Conservation (phyloP, 2,113 vertebrate genomes). For the Haemorhous mexicanus region DNA sequence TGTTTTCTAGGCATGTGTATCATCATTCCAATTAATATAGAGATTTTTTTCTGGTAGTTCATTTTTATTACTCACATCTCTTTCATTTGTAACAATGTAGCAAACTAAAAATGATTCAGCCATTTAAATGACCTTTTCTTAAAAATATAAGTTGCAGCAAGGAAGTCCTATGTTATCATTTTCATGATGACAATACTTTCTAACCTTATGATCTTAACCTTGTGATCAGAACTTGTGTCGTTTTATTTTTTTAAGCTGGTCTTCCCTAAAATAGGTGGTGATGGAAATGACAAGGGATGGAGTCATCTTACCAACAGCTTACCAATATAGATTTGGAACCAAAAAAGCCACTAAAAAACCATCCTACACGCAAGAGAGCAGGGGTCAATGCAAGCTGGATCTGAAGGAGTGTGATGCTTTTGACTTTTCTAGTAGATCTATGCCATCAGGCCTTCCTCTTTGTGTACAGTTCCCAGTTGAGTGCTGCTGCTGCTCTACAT, state of each 20-base stretch:
- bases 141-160: not conserved
- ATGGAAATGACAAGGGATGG: not conserved
- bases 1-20: not conserved
- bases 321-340: not conserved
- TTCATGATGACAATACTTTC: not conserved
- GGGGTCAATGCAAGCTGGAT: not conserved
- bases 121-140: not conserved
- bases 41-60: not conserved
- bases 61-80: not conserved
- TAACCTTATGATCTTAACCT: not conserved
- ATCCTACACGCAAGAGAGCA: not conserved
- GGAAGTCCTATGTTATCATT: not conserved
- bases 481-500: not conserved
- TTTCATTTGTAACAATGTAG: not conserved
- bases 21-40: not conserved
- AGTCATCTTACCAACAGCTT: not conserved
- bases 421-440: not conserved
- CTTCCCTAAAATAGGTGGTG: not conserved
- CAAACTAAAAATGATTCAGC: not conserved
- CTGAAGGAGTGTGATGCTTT: not conserved
- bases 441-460: not conserved
- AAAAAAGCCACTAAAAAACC: rapidly evolving
- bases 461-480: not conserved
- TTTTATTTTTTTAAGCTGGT: not conserved
- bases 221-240: not conserved